Percentiles rank a stretch among this genome's conserved stretches.
These are phyloP conservation scores for Hyles lineata DNA, from an alignment of 2,888 invertebrate species.

Conservation along the genomic window DNA sequence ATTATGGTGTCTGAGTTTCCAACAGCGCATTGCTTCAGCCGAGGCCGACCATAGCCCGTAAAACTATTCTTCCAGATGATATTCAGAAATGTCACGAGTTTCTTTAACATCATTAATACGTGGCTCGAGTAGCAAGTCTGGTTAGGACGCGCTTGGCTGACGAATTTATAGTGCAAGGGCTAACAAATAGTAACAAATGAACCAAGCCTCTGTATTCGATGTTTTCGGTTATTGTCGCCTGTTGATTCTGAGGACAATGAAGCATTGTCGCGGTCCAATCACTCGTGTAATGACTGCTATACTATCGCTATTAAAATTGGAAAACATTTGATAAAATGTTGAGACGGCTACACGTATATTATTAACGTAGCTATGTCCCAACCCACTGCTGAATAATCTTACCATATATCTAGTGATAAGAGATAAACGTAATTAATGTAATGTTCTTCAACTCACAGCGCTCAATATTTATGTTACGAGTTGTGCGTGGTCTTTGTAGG, in stretches of 20 bases:
- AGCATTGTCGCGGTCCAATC: slow-evolving; percentile 62
- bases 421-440: not conserved
- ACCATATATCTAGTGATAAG: slow-evolving; percentile 34
- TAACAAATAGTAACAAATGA: slow-evolving; percentile 28
- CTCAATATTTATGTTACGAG: slow-evolving; percentile 11
- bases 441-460: not conserved
- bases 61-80: slow-evolving; percentile 40
- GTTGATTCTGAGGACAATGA: slow-evolving; percentile 49
- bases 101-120: not conserved
- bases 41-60: slow-evolving; percentile 37
- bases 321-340: slow-evolving; percentile 16
- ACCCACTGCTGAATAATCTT: not conserved
- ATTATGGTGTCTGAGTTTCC: slow-evolving; percentile 48
- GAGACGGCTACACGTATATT: not conserved
- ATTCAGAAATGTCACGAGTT: slow-evolving; percentile 1
- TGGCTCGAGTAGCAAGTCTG: not conserved
- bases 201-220: slow-evolving; percentile 28
- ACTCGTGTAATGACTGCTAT: slow-evolving; percentile 62
- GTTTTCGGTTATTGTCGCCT: slow-evolving; percentile 47
- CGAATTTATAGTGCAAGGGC: not conserved
- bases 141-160: not conserved
- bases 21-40: slow-evolving; percentile 43
- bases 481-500: not conserved
- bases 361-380: not conserved
- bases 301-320: slow-evolving; percentile 40